Evolutionary conservation across 2,113 vertebrate genomes (phyloP), one percentile per base, ranked within the genome.

Genomic region (Struthio camelus): DNA sequence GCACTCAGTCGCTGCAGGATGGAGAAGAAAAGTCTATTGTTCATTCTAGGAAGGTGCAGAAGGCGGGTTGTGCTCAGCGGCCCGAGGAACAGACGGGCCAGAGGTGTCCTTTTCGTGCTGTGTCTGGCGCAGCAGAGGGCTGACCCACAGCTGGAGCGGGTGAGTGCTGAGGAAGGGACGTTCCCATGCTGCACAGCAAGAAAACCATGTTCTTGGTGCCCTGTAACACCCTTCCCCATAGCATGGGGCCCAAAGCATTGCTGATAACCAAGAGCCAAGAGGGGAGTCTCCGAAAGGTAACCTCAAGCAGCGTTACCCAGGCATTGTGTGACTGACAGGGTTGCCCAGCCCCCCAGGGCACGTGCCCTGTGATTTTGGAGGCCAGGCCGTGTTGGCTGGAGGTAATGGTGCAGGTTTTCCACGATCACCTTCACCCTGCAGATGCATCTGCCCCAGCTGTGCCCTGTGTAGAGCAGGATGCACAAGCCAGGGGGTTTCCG

Each of bases 11-110:
- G 3, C 58, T 2, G 10, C 54, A 87, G 67, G 28, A 87, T 89
- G 80, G 72, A 87, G 34, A 24, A 81, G 76, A 90, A 87, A 95
- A 90, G 54, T 10, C 54, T 92, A 80, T 91, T 97, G 75, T 83
- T 96, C 71, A 67, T 96, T 50, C 40, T 88, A 92, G 85, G 87
- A 76, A 95, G 79, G 50, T 93, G 48, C 3, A 7, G 85, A 72
- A 90, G 15, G 32, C 1, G 9, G 24, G 22, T 36, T 91, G 53
- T 73, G 53, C 59, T 90, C 2, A 0, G 25, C 69, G 82, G 61
- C 66, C 58, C 30, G 44, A 36, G 50, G 14, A 85, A 44, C 84
- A 95, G 84, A 89, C 64, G 75, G 78, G 40, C 30, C 80, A 87
- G 75, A 73, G 80, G 2, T 8, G 75, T 65, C 69, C 40, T 92